Evolutionary conservation across 2,113 vertebrate species (phyloP), one percentile per base, ranked within the genome.

Genomic region (Reinhardtius hippoglossoides): DNA sequence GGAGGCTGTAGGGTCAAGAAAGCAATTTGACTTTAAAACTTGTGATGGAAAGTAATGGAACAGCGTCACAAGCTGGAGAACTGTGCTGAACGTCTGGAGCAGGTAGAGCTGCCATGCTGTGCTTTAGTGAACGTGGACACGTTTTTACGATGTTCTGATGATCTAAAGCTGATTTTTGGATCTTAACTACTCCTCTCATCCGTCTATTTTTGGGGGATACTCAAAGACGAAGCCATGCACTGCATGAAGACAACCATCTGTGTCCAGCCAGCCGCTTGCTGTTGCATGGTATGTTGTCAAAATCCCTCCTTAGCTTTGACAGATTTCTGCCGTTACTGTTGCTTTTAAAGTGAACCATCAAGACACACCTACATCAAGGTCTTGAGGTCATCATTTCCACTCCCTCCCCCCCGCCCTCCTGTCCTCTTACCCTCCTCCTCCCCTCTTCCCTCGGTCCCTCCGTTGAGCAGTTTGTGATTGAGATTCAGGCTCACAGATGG

Each of bases 401-500:
- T n/a, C 21, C 23, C n/a, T 7, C 18, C 48, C 13, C 48, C 18
- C 4, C 16, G 20, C 8, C 8, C 48, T 50, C 5, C 16, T 50
- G 48, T 18, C 15, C 48, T 20, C 48, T 14, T 44, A 0, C 3
- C 42, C 10, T 44, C 42, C 42, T 4, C 42, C 10, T 48, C 44
- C 44, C 15, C 44, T 4, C 50, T 54, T 3, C 50, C 8, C 50
- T 54, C 20, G 0, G 7, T 57, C n/a, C 68, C 44, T 67, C 70
- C 69, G 31, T n/a, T 44, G 66, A 23, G 54, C 50, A 1, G 7
- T 58, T 60, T 71, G 21, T 81, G 72, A 81, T 83, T 86, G 67
- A 76, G 44, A 86, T 80, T 65, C 83, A 74, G 26, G 18, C 55
- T 60, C 82, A 78, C 86, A 84, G 76, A 87, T 78, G 82, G 85